Base-by-base conservation (phyloP, 2,113 vertebrate genomes). In the Chaetura pelagica region DNA sequence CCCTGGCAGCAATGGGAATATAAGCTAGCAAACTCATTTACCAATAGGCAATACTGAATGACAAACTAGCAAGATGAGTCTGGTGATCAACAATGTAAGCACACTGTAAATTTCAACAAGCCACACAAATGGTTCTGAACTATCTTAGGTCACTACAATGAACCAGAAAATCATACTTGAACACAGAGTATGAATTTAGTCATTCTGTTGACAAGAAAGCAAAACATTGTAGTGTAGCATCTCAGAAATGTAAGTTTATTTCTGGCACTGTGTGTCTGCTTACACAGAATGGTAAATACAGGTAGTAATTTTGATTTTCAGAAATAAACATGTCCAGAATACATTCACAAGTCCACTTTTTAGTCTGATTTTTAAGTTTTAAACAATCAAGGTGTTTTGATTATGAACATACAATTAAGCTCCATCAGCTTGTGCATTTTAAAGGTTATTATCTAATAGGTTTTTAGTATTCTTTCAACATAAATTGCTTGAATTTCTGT, bases 1-100 rank as follows among this genome's bases (percentile, higher is more conserved):
- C 92, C 94, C 92, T 96, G 88, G 52, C 42, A 96, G 83, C 90
- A 95, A 62, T 72, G 90, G 73, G 88, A 94, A 90, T 86, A 95
- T 63, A 89, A 12, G 46, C 73, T 85, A 62, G 90, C 69, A 94
- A 94, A 81, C 77, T 87, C 78, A 52, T 87, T 96, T 94, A 68
- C 90, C 83, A 52, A 35, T 49, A 77, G 73, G 84, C 62, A 62
- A 68, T 87, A 63, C 54, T 75, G 69, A 64, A 80, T 82, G 82
- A 94, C 84, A 84, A 85, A 94, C 75, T 58, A 67, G 83, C 29
- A 38, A 82, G 76, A 67, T 72, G 58, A 83, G 72, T 61, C 73
- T 90, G 64, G 40, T 84, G 88, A 77, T 95, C 64, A 94, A 57
- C 59, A 71, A 15, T 40, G 61, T 83, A 82, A 92, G 73, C 59